Percentiles rank a stretch among this genome's conserved stretches.
These are phyloP conservation scores for Pentalonia nigronervosa DNA, from an alignment of 1,140 invertebrate species.

Conservation along the genomic window DNA sequence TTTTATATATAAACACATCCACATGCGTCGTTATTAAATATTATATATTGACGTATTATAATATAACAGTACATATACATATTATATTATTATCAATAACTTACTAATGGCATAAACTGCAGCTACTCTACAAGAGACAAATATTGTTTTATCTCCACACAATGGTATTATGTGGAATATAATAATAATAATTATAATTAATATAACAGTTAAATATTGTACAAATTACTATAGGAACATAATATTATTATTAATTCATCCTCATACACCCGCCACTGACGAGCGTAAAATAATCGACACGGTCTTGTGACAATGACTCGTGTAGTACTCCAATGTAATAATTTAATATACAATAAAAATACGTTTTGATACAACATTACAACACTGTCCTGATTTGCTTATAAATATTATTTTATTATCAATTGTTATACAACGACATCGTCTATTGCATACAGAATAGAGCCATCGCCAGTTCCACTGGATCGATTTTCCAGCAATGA, in stretches of 20 bases:
- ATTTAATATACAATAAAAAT: neutral
- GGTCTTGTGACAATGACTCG: too few relatives aligned
- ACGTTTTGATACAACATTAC: neutral
- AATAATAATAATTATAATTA: neutral
- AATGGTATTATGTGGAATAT: neutral
- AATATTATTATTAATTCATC: neutral
- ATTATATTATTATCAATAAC: neutral
- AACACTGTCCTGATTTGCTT: neutral
- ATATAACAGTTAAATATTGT: neutral
- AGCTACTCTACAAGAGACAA: neutral
- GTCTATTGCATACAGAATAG: neutral
- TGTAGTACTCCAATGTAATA: neutral
- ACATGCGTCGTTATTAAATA: neutral
- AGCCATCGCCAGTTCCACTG: neutral
- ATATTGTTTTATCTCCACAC: neutral
- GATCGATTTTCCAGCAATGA: neutral
- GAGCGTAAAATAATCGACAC: neutral
- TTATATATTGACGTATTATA: neutral
- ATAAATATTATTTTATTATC: neutral
- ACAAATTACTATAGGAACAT: neutral
- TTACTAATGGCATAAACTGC: neutral
- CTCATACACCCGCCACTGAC: neutral
- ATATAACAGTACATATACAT: neutral
- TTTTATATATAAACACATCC: neutral
- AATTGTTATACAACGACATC: neutral